A percentile compares a stretch with the other conserved stretches of the same genome.
Conservation (phyloP, 2,113 vertebrate genomes). For the Noturus placidus region DNA sequence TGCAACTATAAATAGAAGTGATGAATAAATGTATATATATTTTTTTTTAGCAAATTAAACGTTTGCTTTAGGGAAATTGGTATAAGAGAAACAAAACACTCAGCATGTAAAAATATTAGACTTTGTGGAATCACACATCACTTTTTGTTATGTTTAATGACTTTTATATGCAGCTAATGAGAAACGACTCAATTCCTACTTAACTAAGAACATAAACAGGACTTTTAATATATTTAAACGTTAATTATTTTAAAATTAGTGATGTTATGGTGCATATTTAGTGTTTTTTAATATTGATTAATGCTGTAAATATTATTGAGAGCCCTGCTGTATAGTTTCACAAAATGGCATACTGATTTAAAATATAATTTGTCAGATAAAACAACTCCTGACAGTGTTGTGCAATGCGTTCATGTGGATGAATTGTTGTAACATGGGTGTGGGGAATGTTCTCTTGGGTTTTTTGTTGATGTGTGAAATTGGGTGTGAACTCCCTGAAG, state of each 20-base stretch:
- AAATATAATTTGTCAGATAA: not conserved
- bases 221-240: not conserved
- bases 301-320: not conserved
- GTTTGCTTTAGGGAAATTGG: not conserved
- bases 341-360: not conserved
- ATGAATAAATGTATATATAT: not conserved
- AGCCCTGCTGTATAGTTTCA: not conserved
- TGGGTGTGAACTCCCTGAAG: slow-evolving; percentile 27
- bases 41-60: not conserved
- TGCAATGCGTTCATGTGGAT: not conserved
- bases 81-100: not conserved
- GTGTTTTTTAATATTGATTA: not conserved
- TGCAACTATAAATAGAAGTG: not conserved
- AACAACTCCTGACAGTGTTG: not conserved
- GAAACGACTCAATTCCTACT: not conserved
- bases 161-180: not conserved
- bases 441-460: not conserved
- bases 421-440: not conserved
- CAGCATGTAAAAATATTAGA: not conserved
- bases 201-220: not conserved
- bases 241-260: not conserved
- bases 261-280: not conserved
- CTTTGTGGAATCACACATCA: not conserved
- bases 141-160: not conserved
- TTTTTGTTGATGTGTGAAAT: slow-evolving; percentile 11